A percentile compares a stretch with the other conserved stretches of the same genome.
These are phyloP conservation scores for Micrasema minimum DNA, from an alignment of 1,140 invertebrate genomes.

Conservation along the genomic window DNA sequence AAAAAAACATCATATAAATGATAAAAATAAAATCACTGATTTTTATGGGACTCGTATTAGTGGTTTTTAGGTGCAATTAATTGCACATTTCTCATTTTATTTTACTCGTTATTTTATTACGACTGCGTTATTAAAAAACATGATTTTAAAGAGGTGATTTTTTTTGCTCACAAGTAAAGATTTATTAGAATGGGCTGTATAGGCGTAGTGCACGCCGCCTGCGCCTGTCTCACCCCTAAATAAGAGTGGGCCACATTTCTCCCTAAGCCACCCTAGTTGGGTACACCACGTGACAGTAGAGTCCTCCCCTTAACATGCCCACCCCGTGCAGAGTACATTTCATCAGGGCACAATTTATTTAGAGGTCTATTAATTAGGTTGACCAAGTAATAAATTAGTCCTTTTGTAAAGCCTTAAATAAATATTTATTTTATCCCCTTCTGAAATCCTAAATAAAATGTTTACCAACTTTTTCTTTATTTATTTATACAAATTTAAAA, in stretches of 20 bases:
- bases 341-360: constrained; percentile 18
- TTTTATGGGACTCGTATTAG: no score
- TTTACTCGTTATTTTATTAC: no score
- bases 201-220: not conserved
- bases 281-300: constrained; percentile 17
- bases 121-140: no score
- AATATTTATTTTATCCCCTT: not conserved
- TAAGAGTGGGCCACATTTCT: constrained; percentile 14
- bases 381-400: constrained; percentile 27
- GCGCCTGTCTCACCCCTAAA: constrained; percentile 16
- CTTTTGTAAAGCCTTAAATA: constrained; percentile 1
- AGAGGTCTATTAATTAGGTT: constrained; percentile 33
- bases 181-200: not conserved
- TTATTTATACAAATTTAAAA: no score
- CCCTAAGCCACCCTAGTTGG: not conserved
- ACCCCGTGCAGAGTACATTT: constrained; percentile 6
- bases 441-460: no score
- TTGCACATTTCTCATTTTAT: no score
- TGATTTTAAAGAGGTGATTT: no score
- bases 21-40: no score
- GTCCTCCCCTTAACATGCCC: not conserved
- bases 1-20: no score
- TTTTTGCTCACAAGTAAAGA: no score
- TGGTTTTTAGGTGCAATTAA: no score
- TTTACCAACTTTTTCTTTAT: no score